These are phyloP conservation scores for Leptopilina myrica DNA, from an alignment of 2,888 invertebrate species.

Conservation along the genomic window DNA sequence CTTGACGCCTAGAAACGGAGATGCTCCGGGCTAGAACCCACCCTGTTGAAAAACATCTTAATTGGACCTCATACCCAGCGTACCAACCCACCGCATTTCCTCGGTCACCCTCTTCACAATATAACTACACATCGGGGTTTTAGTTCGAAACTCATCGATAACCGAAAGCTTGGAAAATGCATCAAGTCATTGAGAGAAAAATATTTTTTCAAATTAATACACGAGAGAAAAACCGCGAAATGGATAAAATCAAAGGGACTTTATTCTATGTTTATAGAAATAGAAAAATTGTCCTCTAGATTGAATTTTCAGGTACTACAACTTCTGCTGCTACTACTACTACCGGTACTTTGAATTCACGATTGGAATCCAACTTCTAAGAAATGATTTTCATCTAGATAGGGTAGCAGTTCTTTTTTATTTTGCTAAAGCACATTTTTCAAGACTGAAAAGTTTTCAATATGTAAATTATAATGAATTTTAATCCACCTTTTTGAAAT, in stretches of 20 bases:
- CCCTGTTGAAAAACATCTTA: constrained; percentile 70
- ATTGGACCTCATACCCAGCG: constrained; percentile 65
- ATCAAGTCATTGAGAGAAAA: neutral
- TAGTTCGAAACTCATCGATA: constrained; percentile 36
- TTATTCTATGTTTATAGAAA: constrained; percentile 6
- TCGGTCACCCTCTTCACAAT: constrained; percentile 23
- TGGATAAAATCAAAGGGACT: constrained; percentile 13
- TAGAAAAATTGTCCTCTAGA: neutral
- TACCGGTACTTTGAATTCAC: neutral
- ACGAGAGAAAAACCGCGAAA: constrained; percentile 39
- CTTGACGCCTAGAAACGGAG: constrained; percentile 60
- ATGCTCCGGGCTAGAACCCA: constrained; percentile 60
- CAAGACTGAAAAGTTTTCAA: too few relatives aligned
- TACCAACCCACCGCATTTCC: constrained; percentile 24
- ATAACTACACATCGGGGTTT: neutral
- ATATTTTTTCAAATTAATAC: neutral
- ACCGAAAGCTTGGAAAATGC: neutral
- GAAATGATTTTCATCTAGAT: neutral
- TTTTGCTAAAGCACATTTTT: neutral
- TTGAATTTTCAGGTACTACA: neutral
- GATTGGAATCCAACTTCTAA: neutral
- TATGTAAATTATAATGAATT: too few relatives aligned
- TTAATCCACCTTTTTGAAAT: too few relatives aligned
- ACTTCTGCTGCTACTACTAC: neutral
- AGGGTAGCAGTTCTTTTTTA: neutral